Evolutionary conservation across 2,113 vertebrate species (phyloP), one percentile per base, ranked within the genome.

Genomic region (Oenanthe melanoleuca): DNA sequence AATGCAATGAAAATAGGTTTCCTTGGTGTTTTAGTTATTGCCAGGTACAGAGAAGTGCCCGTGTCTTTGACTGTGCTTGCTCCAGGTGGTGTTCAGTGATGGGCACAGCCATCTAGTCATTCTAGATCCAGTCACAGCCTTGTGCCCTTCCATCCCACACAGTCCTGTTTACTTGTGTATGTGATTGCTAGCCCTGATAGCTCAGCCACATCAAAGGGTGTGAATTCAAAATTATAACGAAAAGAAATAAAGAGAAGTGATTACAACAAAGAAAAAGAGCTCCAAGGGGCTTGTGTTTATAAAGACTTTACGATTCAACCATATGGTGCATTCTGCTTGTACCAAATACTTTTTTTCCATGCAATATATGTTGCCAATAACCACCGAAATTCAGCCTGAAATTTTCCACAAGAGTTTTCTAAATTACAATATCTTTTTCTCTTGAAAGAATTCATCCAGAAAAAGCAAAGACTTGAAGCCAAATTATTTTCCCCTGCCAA

Each of bases 21-120:
- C 12, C 6, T 64, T 38, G 10, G 11, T 71, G 15, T 73, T 88
- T 42, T 33, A 42, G n/a, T 34, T 82, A 37, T 38, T 69, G 7
- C 14, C 8, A 34, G 24, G 7, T 72, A 19, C 22, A 57, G 12
- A 38, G 40, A 56, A 70, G 12, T 33, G 44, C 19, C 31, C 0
- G 0, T 55, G 29, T 50, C 52, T 24, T 59, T 0, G 0, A 17
- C 7, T 34, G 38, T 69, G 37, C 29, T 78, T 56, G n/a, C 37
- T 88, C 31, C 50, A 65, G 10, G 60, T 14, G 15, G 23, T 53
- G 31, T 38, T 79, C 71, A 33, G 64, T 49, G 53, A 37, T 20
- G 23, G 23, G 17, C 17, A 37, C 5, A 17, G 12, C 24, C 31
- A 24, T 11, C 14, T 5, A 11, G 20, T 45, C 22, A 34, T 38